Percentiles rank a stretch among this genome's conserved stretches.
Conservation (phyloP, 2,888 invertebrate species). For the Adela reaumurella region DNA sequence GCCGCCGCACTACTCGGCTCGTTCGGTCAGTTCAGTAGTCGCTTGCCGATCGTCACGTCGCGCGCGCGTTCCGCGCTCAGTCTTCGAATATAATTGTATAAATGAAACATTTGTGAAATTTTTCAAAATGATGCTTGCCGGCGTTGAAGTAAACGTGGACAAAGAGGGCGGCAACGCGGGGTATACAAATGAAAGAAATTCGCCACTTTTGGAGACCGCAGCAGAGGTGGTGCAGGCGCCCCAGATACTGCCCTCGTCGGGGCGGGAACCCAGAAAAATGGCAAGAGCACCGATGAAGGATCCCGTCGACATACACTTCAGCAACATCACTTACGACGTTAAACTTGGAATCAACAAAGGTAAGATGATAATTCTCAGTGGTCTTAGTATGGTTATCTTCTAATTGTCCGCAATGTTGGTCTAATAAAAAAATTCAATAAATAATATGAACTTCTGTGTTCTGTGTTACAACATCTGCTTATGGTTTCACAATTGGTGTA, state of each 20-base stretch:
- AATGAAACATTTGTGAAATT: no score
- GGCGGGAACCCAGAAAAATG: constrained; percentile 16
- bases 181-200: constrained; percentile 8
- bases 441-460: no score
- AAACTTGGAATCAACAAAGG: constrained; percentile 71
- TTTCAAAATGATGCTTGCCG: constrained; percentile 41
- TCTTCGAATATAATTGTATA: constrained; percentile 28
- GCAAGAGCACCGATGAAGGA: constrained; percentile 30
- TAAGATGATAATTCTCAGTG: constrained; percentile 23
- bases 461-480: no score
- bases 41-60: constrained; percentile 14
- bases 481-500: no score
- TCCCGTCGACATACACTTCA: constrained; percentile 69
- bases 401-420: no score
- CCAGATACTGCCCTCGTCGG: constrained; percentile 2
- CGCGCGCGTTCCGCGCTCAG: constrained; percentile 26
- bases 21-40: no score
- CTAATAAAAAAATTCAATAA: no score
- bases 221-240: constrained; percentile 6
- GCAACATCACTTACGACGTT: constrained; percentile 69
- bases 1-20: no score
- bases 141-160: constrained; percentile 36
- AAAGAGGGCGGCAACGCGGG: constrained; percentile 15
- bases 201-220: constrained; percentile 5
- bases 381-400: no score